phyloP scores from a whole-genome alignment of 2,113 vertebrate species.

The Anhinga rufa region DNA sequence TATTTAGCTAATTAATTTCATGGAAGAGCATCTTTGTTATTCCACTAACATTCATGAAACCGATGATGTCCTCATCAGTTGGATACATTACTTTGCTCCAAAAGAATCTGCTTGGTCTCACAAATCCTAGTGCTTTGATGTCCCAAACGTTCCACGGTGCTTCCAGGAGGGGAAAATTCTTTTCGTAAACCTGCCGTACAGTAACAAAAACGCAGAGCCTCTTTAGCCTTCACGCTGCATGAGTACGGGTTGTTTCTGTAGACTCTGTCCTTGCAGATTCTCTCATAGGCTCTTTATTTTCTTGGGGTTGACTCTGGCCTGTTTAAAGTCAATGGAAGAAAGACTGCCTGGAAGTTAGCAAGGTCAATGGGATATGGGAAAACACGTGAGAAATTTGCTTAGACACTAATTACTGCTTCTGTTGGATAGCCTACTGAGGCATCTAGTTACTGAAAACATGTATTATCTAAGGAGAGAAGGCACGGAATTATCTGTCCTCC shows the following conservation, averaged over 20 bases:
- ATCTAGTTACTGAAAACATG: not conserved
- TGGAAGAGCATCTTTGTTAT: constrained; percentile 34
- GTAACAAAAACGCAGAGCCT: not conserved
- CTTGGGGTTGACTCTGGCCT: not conserved
- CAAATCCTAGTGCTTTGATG: not conserved
- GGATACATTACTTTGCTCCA: not conserved
- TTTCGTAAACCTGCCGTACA: not conserved
- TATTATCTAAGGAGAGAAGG: not conserved
- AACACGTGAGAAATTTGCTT: not conserved
- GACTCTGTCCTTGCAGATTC: not conserved
- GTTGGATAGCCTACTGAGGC: not conserved
- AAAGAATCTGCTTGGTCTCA: not conserved
- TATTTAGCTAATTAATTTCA: constrained; percentile 37
- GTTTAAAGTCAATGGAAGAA: not conserved
- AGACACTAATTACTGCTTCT: not conserved
- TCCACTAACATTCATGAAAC: not conserved
- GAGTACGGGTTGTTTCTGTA: not conserved
- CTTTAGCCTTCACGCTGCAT: not conserved
- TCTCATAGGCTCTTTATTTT: not conserved
- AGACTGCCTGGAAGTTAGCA: not conserved
- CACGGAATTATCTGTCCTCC: not conserved
- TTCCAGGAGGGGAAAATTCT: not conserved
- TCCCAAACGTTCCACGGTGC: not conserved
- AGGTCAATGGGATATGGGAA: not conserved
- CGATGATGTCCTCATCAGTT: not conserved